Evolutionary conservation across 2,113 vertebrate genomes (phyloP), one percentile per base, ranked within the genome.

Genomic region (Cebus imitator): DNA sequence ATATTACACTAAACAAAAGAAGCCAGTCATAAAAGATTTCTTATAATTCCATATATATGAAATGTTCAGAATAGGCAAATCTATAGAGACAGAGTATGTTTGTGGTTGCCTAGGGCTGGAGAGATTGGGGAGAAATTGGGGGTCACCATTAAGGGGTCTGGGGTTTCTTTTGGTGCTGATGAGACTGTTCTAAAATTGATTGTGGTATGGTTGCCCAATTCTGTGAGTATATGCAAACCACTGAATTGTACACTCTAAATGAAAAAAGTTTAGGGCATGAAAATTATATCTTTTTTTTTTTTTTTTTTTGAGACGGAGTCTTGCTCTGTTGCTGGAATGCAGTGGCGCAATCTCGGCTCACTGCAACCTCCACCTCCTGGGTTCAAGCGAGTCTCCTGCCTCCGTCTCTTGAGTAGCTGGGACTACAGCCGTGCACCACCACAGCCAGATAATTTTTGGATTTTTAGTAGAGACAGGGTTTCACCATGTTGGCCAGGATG

Each of bases 121-220:
- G 18, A 87, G 25, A 43, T 27, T 80, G 50, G 35, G 27, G 90
- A 40, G 40, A 83, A 94, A 43, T 35, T 35, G 21, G 16, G 23
- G 30, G 17, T 55, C 52, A 92, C 37, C 48, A 37, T 18, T 61
- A 37, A 52, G 40, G 35, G 25, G 8, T 20, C 45, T 55, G 40
- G 43, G 3, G 23, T 75, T 91, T 87, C 45, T 91, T 92, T 88
- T 40, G 9, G 17, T 64, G n/a, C 11, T 85, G 30, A 80, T 80
- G 23, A 95, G 85, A 94, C 52, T 90, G 16, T 73, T 76, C 16
- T 89, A 91, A 90, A 83, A 83, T 32, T 79, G 68, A 87, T 32
- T 66, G 68, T 64, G 14, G 27, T 80, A 61, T 61, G n/a, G 52
- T 72, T 18, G 14, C 23, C 70, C n/a, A 82, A 58, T 8, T 70